Percentiles rank a stretch among this genome's conserved stretches.
phyloP scores from a whole-genome alignment of 1,140 invertebrate species.

The Ptiloglossa arizonensis region DNA sequence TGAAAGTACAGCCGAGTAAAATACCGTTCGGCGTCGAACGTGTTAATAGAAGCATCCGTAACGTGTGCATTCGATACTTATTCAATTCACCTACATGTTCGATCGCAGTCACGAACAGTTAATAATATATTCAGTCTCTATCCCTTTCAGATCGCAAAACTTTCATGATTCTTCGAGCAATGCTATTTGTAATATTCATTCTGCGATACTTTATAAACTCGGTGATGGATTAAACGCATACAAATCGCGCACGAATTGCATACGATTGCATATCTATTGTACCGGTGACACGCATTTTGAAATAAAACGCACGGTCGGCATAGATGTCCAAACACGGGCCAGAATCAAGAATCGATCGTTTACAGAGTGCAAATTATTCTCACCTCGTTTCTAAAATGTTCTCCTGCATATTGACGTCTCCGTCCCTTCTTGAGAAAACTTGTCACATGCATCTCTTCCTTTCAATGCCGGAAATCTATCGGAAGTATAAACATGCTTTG shows the following conservation, averaged over 20 bases:
- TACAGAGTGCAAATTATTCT: background rate
- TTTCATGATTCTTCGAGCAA: background rate
- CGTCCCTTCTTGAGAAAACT: too few species aligned
- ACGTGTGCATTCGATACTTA: background rate
- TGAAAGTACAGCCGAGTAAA: too few species aligned
- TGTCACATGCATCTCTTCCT: too few species aligned
- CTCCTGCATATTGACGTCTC: too few species aligned
- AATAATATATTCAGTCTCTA: background rate
- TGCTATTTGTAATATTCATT: conserved; percentile 21
- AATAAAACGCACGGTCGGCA: conserved; percentile 7
- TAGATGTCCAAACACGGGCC: conserved; percentile 36
- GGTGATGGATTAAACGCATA: conserved; percentile 10
- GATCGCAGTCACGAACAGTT: background rate
- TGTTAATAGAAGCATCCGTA: background rate
- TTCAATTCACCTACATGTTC: background rate
- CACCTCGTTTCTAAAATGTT: background rate
- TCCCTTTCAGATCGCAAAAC: background rate
- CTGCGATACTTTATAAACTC: conserved; percentile 7
- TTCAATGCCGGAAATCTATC: background rate
- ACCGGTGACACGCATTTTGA: conserved; percentile 27
- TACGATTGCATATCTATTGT: background rate
- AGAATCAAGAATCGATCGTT: background rate
- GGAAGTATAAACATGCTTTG: conserved; percentile 36
- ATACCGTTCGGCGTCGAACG: background rate
- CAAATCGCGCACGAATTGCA: conserved; percentile 19